Base-by-base conservation (phyloP, 2,113 vertebrate species). In the Thalassarche chlororhynchos region DNA sequence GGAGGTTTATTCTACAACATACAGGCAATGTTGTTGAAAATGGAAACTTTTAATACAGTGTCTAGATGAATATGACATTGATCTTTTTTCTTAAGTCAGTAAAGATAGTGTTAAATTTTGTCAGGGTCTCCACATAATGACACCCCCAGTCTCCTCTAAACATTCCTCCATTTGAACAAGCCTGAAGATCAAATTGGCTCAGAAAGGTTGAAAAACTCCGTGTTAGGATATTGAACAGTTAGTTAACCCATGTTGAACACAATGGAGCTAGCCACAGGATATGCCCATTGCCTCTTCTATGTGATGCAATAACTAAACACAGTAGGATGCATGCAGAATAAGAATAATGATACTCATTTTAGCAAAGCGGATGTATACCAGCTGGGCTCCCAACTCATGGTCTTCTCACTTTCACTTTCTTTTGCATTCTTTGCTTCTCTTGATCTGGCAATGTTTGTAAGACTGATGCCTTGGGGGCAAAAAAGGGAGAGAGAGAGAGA, bases 1-100 rank as follows among this genome's bases (percentile, higher is more conserved):
- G 93, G 96, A 98, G 86, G 86, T 92, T 93, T 94, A 97, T 95
- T 94, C 91, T 79, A 80, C 94, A 96, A 95, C 91, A 98, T 97
- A 97, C 92, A 96, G 89, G 93, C 95, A 89, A 69, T 90, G 81
- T 86, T 79, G 83, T 90, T 94, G 93, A 97, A 98, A 97, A 97
- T 87, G 84, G 87, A 93, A 97, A 96, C 96, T 97, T 98, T 97
- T 94, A 93, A 97, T 94, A 81, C 44, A 69, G 71, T 87, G 40
- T 89, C 82, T 90, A 87, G 72, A 89, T 84, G 62, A 94, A 95
- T 84, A 83, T 40, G 60, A 75, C 29, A 19, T 60, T 55, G 34
- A 51, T 78, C 78, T 96, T 94, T 94, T 75, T 60, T 54, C 46
- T 72, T 34, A 14, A 86, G 2, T 38, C 19, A 15, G 32, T 26